Evolutionary conservation across 64 coral and sea anemone genomes (phyloP).

Genomic region (Astreopora myriophthalma): DNA sequence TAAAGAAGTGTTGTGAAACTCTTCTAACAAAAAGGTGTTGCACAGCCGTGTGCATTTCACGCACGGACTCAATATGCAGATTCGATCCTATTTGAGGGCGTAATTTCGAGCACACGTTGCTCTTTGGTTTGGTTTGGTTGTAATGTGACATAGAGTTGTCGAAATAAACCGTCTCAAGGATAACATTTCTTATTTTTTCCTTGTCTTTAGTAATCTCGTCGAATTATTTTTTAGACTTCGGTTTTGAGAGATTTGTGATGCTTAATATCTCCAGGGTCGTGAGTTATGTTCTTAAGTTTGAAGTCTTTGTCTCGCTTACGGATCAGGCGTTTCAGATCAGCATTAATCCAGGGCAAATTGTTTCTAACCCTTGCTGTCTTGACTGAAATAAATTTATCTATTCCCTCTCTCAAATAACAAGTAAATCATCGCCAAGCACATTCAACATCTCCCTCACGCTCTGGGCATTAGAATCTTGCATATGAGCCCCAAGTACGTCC

Average conservation of each 20-base stretch:
- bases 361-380: not conserved
- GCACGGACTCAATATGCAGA: no score
- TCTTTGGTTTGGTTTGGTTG: no score
- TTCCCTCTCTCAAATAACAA: not conserved
- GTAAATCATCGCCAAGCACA: not conserved
- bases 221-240: no score
- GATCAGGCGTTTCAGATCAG: conserved; percentile 8
- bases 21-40: no score
- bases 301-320: not conserved
- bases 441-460: not conserved
- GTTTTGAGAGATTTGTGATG: not conserved
- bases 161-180: no score
- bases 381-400: not conserved
- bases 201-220: no score
- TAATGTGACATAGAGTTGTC: no score
- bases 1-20: no score
- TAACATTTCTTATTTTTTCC: no score
- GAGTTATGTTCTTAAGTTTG: not conserved
- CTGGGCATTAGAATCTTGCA: not conserved
- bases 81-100: no score
- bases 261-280: not conserved
- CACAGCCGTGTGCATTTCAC: no score
- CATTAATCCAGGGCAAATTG: not conserved
- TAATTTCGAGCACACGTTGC: no score
- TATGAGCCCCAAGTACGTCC: not conserved